phyloP scores from a whole-genome alignment of 2,888 invertebrate genomes.

The Amorpha juglandis region DNA sequence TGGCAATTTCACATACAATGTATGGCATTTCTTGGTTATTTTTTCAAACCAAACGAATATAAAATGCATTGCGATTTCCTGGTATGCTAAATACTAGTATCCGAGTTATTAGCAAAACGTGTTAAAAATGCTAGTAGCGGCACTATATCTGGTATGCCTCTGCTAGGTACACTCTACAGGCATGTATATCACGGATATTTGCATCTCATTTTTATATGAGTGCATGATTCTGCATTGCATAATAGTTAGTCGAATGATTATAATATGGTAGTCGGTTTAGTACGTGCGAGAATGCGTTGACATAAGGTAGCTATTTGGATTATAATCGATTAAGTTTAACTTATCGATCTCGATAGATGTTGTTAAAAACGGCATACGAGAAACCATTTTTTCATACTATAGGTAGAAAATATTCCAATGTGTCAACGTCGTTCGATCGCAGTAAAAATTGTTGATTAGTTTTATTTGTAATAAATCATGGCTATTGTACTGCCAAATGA shows the following conservation, averaged over 20 bases:
- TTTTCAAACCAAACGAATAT: too few species aligned
- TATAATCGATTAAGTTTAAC: constrained; percentile 30
- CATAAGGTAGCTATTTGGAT: constrained; percentile 32
- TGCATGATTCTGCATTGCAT: constrained; percentile 51
- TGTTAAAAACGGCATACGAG: constrained; percentile 11
- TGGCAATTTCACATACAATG: too few species aligned
- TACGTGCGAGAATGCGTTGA: constrained; percentile 42
- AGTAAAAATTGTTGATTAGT: constrained; percentile 69
- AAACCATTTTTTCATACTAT: background rate
- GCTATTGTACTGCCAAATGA: constrained; percentile 33
- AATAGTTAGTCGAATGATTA: constrained; percentile 59
- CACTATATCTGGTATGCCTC: background rate
- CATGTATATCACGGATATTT: background rate
- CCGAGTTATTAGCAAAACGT: background rate
- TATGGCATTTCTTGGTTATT: too few species aligned
- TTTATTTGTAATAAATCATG: constrained; percentile 58
- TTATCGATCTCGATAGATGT: constrained; percentile 28
- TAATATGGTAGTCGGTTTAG: constrained; percentile 45
- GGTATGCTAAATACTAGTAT: too few species aligned
- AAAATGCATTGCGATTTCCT: too few species aligned
- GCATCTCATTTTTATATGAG: background rate
- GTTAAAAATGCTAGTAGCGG: background rate
- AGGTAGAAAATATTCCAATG: background rate
- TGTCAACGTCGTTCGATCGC: constrained; percentile 19
- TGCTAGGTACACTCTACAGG: background rate